Conservation (phyloP, 2,888 invertebrate genomes). For the Caenorhabditis japonica region DNA sequence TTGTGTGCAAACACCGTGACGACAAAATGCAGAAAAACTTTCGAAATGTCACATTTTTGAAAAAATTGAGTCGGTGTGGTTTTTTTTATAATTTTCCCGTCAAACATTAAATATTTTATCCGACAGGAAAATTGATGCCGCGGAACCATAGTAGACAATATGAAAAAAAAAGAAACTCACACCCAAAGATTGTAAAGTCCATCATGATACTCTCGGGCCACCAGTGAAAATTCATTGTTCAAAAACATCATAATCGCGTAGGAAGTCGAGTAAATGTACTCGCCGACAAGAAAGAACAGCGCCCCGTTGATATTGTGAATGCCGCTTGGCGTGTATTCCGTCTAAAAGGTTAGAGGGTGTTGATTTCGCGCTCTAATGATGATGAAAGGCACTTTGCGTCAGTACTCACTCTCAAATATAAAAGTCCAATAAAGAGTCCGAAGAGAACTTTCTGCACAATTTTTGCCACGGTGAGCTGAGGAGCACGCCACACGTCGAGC, state of each 20-base stretch:
- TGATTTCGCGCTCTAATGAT: not conserved
- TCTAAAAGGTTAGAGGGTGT: slow-evolving; percentile 15
- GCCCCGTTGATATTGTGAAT: slow-evolving; percentile 95
- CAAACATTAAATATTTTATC: too few species aligned
- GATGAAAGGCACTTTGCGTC: too few species aligned
- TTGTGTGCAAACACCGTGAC: too few species aligned
- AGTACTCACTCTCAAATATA: slow-evolving; percentile 81
- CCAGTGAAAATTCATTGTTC: slow-evolving; percentile 89
- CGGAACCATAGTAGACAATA: too few species aligned
- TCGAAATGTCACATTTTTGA: too few species aligned
- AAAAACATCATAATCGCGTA: slow-evolving; percentile 89
- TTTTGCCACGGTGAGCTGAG: slow-evolving; percentile 67
- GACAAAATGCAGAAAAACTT: too few species aligned
- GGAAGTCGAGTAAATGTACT: slow-evolving; percentile 83
- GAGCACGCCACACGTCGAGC: slow-evolving; percentile 68
- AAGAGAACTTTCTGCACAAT: slow-evolving; percentile 71
- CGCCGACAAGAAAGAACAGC: slow-evolving; percentile 89
- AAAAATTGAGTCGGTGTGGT: too few species aligned
- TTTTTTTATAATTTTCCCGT: too few species aligned
- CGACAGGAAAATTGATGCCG: too few species aligned
- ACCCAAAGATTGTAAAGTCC: slow-evolving; percentile 79
- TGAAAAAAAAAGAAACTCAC: too few species aligned
- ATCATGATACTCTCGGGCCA: slow-evolving; percentile 90
- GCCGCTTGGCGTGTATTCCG: slow-evolving; percentile 79
- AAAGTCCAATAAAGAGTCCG: slow-evolving; percentile 84